These are phyloP conservation scores for Piezodorus guildinii DNA, from an alignment of 1,140 invertebrate species.

Conservation along the genomic window DNA sequence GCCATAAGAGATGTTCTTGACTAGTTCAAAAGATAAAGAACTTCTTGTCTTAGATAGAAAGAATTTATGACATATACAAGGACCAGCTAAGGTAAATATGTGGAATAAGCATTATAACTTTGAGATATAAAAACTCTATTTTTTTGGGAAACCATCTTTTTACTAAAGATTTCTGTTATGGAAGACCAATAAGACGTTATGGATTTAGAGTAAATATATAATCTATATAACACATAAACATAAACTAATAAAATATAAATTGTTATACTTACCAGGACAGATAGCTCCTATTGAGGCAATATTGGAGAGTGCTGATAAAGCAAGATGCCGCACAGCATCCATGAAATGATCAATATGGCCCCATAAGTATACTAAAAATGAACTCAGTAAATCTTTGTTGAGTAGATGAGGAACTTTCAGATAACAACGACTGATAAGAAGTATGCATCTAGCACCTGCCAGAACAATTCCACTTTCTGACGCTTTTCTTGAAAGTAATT, in stretches of 20 bases:
- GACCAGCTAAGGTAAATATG: no score
- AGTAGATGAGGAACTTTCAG: neutral
- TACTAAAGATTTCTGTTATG: no score
- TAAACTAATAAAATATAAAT: neutral
- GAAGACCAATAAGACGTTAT: no score
- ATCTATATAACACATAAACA: neutral
- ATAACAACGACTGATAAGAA: neutral
- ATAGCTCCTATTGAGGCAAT: conserved; percentile 29
- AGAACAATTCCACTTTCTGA: conserved; percentile 34
- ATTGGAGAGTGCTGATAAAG: conserved; percentile 34
- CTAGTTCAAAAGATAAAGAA: no score
- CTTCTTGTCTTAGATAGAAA: no score
- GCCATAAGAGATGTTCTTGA: no score
- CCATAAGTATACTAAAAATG: conserved; percentile 35
- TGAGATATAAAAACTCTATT: no score
- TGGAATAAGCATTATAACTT: no score
- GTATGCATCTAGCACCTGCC: conserved; percentile 29
- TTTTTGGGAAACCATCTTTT: no score
- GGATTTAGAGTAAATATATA: no score
- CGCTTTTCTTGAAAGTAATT: conserved; percentile 31
- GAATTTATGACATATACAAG: no score
- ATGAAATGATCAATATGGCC: conserved; percentile 41
- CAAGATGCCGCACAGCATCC: conserved; percentile 44
- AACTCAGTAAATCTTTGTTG: neutral
- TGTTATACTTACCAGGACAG: conserved; percentile 10